Evolutionary conservation across 1,140 invertebrate genomes (phyloP).

Genomic region (Cydia strobilella): DNA sequence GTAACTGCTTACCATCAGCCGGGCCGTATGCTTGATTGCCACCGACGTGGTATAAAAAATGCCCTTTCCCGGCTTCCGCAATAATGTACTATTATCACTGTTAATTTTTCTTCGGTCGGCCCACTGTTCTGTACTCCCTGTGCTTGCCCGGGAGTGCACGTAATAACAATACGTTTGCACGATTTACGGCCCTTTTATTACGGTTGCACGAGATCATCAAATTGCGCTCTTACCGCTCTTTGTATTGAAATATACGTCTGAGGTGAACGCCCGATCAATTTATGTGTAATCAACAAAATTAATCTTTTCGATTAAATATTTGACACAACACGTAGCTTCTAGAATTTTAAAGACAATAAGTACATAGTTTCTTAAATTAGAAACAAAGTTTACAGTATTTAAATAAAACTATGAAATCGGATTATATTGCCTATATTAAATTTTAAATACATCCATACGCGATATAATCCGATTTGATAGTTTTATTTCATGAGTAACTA

Average conservation of each 20-base stretch:
- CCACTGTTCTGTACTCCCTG: conserved; percentile 2
- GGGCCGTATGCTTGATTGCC: too few species aligned
- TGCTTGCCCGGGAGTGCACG: conserved; percentile 23
- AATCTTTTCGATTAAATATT: neutral
- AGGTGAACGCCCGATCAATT: neutral
- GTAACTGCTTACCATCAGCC: too few species aligned
- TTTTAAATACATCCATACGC: too few species aligned
- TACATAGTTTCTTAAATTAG: neutral
- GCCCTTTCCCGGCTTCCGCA: too few species aligned
- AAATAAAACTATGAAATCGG: too few species aligned
- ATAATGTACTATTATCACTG: neutral
- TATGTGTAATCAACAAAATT: neutral
- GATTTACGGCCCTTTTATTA: conserved; percentile 29
- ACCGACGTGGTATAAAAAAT: too few species aligned
- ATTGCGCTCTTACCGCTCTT: conserved; percentile 22
- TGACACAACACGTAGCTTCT: neutral
- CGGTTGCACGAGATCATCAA: conserved; percentile 30
- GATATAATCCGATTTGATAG: too few species aligned
- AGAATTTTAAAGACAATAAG: neutral
- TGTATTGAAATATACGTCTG: conserved; percentile 24
- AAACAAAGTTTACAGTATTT: too few species aligned
- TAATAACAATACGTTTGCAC: conserved; percentile 32
- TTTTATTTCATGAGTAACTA: too few species aligned
- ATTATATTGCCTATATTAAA: too few species aligned
- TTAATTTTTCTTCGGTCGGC: neutral